Base-by-base conservation (phyloP, 2,797 vertebrate species). In the Enteromius fasciolatus region DNA sequence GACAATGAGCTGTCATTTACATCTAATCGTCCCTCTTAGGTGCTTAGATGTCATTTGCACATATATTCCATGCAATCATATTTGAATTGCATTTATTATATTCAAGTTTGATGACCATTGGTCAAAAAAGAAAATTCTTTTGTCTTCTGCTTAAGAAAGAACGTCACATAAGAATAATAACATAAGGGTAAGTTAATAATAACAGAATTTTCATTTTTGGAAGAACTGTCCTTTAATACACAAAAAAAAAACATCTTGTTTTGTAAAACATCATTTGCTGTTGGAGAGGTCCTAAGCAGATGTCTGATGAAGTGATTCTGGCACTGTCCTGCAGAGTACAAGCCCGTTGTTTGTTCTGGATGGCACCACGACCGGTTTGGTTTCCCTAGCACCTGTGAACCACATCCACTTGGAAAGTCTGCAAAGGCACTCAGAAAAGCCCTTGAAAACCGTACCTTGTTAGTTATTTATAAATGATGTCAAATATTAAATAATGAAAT, bases 321-420 rank as follows among this genome's bases (percentile, higher is more conserved):
- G 9, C 25, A 31, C 46, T 20, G 50, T 73, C 17, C 17, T 20
- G 25, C 46, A 52, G 17, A 20, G 46, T 73, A 52, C 6, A 48
- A 33, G 10, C 25, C 48, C 1, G 18, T 20, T 52, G 69, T 73
- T 73, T 73, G 46, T 73, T 52, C 69, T 73, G 69, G 46, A 73
- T 50, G 69, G 69, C 50, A 73, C 69, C 69, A 52, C 11, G 69
- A 52, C 25, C 44, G 69, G 25, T 72, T 72, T 31, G 17, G 69
- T 73, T 73, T 50, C 69, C 69, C 28, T 52, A 73, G 69, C 69
- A 73, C 69, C 46, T 73, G 69, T 73, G 69, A 73, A 52, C 25
- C 69, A 50, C 69, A 50, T 73, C 25, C 15, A 73, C 12, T 23
- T 23, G 66, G n/a, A 73, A 73, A 12, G 4, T 73, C 46, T 73